Conservation (phyloP, 2,888 invertebrate species). For the Melinaea marsaeus region DNA sequence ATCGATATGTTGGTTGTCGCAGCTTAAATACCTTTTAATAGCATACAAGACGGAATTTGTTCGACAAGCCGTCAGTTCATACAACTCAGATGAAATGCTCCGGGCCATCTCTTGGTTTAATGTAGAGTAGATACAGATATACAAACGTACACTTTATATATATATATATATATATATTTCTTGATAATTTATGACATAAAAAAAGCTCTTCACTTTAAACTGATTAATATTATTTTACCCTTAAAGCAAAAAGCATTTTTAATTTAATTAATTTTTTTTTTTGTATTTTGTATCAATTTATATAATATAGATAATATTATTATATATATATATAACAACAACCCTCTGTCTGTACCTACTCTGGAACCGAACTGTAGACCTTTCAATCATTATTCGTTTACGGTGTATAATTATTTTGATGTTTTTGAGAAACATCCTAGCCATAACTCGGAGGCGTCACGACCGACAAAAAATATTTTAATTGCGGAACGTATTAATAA, state of each 20-base stretch:
- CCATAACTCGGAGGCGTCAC: conserved; percentile 58
- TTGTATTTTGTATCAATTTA: neutral
- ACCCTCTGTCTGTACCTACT: conserved; percentile 33
- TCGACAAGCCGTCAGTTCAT: conserved; percentile 48
- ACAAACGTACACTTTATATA: neutral
- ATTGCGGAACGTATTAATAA: conserved; percentile 61
- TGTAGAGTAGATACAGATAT: conserved; percentile 37
- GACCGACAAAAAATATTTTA: conserved; percentile 52
- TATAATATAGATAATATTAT: neutral
- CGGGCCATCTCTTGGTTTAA: conserved; percentile 57
- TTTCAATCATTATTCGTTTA: conserved; percentile 71
- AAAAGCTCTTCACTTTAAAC: no score
- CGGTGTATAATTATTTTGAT: conserved; percentile 72
- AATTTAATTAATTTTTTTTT: no score
- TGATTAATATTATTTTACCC: no score
- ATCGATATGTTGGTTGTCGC: conserved; percentile 44
- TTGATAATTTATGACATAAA: no score
- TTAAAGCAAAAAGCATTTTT: no score
- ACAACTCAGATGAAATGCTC: conserved; percentile 54
- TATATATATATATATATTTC: neutral
- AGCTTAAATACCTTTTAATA: conserved; percentile 69
- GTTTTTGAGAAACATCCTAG: conserved; percentile 52
- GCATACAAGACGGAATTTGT: conserved; percentile 51
- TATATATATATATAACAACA: conserved; percentile 11
- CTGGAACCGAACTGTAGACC: conserved; percentile 53